A percentile compares a stretch with the other conserved stretches of the same genome.
Conservation (phyloP, 2,797 vertebrate genomes). For the Cephalopachus bancanus region DNA sequence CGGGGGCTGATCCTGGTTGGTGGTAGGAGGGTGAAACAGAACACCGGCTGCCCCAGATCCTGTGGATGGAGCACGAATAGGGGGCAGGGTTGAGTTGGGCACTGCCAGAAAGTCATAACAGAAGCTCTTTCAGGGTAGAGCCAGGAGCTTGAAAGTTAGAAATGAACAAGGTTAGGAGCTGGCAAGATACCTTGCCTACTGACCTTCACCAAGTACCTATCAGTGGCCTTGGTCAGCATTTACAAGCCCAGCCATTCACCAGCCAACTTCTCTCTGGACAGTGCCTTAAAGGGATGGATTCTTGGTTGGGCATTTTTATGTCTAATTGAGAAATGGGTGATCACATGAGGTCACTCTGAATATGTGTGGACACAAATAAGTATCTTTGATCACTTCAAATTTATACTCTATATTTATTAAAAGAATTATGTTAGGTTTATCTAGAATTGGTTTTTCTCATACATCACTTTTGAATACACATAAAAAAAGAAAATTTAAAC, state of each 20-base stretch:
- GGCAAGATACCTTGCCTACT: not conserved
- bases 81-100: not conserved
- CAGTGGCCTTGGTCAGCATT: conserved; percentile 5
- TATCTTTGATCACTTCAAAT: conserved; percentile 15
- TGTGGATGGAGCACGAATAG: not conserved
- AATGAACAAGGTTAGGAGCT: conserved; percentile 29
- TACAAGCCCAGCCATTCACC: not conserved
- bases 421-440: conserved; percentile 9
- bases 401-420: conserved; percentile 44
- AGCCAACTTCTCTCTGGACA: not conserved
- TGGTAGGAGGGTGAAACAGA: not conserved
- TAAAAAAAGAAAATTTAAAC: not conserved
- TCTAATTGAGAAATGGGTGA: not conserved
- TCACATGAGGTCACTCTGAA: not conserved
- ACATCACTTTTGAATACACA: not conserved
- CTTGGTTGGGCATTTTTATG: not conserved
- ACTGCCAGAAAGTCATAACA: not conserved
- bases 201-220: conserved; percentile 16
- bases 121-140: conserved; percentile 26
- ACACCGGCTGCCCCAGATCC: not conserved
- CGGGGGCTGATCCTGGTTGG: not conserved
- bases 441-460: not conserved
- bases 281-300: conserved; percentile 1
- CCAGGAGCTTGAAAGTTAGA: not conserved
- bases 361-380: not conserved